Evolutionary conservation across 30 jellyfish, hydroid and myxozoan genomes (phyloP).

Genomic region (Turritopsis dohrnii): DNA sequence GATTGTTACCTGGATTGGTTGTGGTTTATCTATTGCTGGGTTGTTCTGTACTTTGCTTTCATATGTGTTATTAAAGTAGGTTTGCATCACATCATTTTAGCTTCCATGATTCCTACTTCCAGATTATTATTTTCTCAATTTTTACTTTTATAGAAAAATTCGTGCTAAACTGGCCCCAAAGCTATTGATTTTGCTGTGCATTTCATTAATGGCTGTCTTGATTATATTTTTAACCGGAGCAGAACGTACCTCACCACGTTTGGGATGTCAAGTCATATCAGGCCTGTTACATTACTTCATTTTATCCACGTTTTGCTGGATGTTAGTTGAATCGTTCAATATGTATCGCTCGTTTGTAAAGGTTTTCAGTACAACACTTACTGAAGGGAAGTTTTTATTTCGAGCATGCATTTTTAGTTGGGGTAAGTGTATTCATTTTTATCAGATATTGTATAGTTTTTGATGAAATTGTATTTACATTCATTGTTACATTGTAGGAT

Average conservation of each 20-base stretch:
- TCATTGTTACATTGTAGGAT: not conserved
- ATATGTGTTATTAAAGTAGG: conserved; percentile 22
- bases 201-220: conserved; percentile 57
- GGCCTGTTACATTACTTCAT: conserved; percentile 68
- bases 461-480: too few relatives aligned
- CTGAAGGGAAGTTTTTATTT: not conserved
- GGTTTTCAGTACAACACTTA: conserved; percentile 14
- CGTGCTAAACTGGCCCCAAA: conserved; percentile 79
- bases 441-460: not conserved
- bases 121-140: too few relatives aligned
- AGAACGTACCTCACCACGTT: conserved; percentile 52
- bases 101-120: too few relatives aligned
- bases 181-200: conserved; percentile 71
- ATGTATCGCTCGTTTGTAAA: conserved; percentile 74
- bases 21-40: conserved; percentile 46
- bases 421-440: conserved; percentile 48
- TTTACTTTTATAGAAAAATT: conserved; percentile 30
- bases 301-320: conserved; percentile 73
- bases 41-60: conserved; percentile 18
- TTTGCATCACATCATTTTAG: not conserved
- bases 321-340: conserved; percentile 84
- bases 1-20: conserved; percentile 36
- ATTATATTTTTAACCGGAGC: conserved; percentile 65
- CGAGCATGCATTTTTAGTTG: conserved; percentile 51
- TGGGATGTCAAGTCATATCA: conserved; percentile 77